phyloP scores from a whole-genome alignment of 2,113 vertebrate genomes.

The Pygoscelis antarcticus region DNA sequence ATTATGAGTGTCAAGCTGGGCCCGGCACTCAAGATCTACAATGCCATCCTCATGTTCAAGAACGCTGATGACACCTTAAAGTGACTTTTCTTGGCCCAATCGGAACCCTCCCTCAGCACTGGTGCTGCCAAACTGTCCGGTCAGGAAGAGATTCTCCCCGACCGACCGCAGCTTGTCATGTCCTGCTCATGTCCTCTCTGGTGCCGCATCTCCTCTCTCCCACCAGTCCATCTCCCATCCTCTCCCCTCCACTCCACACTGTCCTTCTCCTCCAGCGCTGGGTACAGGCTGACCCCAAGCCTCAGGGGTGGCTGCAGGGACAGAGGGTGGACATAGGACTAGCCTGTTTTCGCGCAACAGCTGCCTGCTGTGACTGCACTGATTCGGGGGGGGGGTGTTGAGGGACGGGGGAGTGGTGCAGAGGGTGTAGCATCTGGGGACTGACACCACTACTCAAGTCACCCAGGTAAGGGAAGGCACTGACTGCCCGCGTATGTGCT shows the following conservation, averaged over 20 bases:
- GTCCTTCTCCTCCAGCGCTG: not conserved
- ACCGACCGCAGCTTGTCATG: not conserved
- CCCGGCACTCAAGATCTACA: slow-evolving; percentile 98
- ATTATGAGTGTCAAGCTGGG: slow-evolving; percentile 98
- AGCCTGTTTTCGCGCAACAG: not conserved
- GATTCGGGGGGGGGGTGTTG: accelerated
- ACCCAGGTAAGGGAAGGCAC: not conserved
- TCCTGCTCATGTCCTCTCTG: not conserved
- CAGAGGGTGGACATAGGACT: not conserved
- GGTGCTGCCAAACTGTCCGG: slow-evolving; percentile 46
- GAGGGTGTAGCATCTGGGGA: not conserved
- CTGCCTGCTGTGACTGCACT: not conserved
- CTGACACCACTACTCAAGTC: not conserved
- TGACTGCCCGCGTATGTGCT: not conserved
- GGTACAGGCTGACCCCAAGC: not conserved
- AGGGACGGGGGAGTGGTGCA: not conserved
- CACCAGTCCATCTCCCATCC: not conserved
- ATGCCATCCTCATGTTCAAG: slow-evolving; percentile 99
- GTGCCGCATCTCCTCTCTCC: not conserved
- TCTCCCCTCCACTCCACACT: not conserved
- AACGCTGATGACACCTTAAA: slow-evolving; percentile 93
- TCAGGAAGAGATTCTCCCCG: not conserved
- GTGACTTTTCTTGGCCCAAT: slow-evolving; percentile 65
- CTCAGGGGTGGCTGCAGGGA: accelerated
- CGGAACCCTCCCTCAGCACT: not conserved